A percentile compares a stretch with the other conserved stretches of the same genome.
phyloP scores from a whole-genome alignment of 2,113 vertebrate genomes.

The Sprattus sprattus region DNA sequence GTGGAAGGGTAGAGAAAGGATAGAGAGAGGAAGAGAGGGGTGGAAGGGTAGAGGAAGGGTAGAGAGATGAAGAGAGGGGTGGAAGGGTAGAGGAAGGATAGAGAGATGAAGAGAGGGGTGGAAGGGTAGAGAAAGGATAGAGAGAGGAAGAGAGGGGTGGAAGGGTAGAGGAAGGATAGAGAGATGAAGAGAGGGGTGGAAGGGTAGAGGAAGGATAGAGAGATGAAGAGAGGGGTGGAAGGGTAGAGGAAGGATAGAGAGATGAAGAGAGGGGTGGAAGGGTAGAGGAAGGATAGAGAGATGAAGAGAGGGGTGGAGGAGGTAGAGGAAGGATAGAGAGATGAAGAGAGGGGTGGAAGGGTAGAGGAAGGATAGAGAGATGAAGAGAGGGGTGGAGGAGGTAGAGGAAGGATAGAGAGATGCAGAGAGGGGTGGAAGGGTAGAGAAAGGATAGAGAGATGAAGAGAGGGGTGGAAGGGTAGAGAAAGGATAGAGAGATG shows the following conservation, averaged over 20 bases:
- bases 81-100: conserved; percentile 6
- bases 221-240: conserved; percentile 6
- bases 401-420: no score
- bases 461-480: conserved; percentile 20
- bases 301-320: not conserved
- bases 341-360: conserved; percentile 17
- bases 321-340: no score
- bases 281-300: conserved; percentile 14
- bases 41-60: conserved; percentile 1
- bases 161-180: conserved; percentile 11
- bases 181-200: conserved; percentile 3
- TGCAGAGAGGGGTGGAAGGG: conserved; percentile 15
- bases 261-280: conserved; percentile 3
- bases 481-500: conserved; percentile 19
- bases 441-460: conserved; percentile 18
- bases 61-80: conserved; percentile 15
- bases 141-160: conserved; percentile 14
- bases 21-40: conserved; percentile 13
- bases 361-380: conserved; percentile 17
- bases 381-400: not conserved
- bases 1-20: conserved; percentile 2
- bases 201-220: conserved; percentile 13
- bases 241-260: conserved; percentile 15
- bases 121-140: conserved; percentile 3
- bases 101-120: conserved; percentile 13